Evolutionary conservation across 1,140 invertebrate species (phyloP).

Genomic region (Drosophila busckii): DNA sequence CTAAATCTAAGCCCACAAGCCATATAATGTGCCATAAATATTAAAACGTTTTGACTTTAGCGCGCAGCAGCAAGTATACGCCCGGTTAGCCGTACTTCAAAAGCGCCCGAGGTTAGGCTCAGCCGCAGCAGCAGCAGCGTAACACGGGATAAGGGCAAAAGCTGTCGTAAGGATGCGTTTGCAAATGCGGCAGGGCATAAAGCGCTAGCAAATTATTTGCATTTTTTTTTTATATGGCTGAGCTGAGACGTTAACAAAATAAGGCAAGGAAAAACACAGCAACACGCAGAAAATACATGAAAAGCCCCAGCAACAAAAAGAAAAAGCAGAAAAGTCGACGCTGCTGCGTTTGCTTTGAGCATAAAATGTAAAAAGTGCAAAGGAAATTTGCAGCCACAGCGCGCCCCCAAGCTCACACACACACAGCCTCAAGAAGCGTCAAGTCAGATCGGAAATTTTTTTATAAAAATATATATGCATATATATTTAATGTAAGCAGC

Average conservation of each 20-base stretch:
- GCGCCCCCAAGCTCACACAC: background rate
- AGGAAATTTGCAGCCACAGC: constrained; percentile 38
- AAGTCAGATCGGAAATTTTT: constrained; percentile 64
- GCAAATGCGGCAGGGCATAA: constrained; percentile 47
- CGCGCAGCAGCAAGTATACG: constrained; percentile 43
- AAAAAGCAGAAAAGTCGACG: constrained; percentile 35
- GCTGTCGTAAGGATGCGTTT: too few relatives aligned
- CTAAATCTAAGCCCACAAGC: constrained; percentile 69
- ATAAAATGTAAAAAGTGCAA: constrained; percentile 74
- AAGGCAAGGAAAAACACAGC: background rate
- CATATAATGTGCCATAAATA: constrained; percentile 77
- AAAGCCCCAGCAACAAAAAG: constrained; percentile 15
- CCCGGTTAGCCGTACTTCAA: constrained; percentile 6
- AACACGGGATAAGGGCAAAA: too few relatives aligned
- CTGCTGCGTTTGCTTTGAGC: too few relatives aligned
- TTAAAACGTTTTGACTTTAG: constrained; percentile 77
- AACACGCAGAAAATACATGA: constrained; percentile 6
- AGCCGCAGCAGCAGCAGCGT: background rate
- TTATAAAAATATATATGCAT: constrained; percentile 41
- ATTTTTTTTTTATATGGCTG: constrained; percentile 70
- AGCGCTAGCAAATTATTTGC: constrained; percentile 71
- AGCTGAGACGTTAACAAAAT: constrained; percentile 48
- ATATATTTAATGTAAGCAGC: constrained; percentile 38
- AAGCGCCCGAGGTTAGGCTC: constrained; percentile 24
- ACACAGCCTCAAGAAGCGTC: constrained; percentile 8